Base-by-base conservation (phyloP, 2,113 vertebrate species). In the Carettochelys insculpta region DNA sequence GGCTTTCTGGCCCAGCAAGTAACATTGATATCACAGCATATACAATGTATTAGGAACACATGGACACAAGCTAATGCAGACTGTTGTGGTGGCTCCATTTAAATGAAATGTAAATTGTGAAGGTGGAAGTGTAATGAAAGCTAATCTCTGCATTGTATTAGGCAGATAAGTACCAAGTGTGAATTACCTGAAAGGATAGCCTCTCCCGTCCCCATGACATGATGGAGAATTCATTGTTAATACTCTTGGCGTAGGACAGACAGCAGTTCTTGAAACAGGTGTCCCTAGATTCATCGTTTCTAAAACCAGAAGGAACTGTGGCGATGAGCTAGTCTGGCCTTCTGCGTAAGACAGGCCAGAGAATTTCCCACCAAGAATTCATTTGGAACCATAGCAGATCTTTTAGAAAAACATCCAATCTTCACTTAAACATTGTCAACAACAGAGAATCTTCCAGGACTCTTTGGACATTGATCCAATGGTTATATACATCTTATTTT, bases 41-140 rank as follows among this genome's bases (percentile, higher is more conserved):
- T 43, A 10, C 6, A 1, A 24, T 3, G n/a, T 47, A 31, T 11
- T 4, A 3, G 75, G 34, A 89, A 58, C 86, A 51, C 22, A 78
- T 1, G 92, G 91, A 91, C 94, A 82, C 38, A 1, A 82, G 82
- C 90, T 92, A 45, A 1, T 7, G 78, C 92, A 91, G 95, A 79
- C 90, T 95, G 94, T 94, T 97, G 94, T 96, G 96, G 91, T 95
- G 96, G 85, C 93, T 86, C 51, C 83, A 58, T 93, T 45, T 78
- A 31, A 34, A 16, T 58, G 58, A 82, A 95, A 96, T 96, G 95
- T 93, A 95, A 95, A 95, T 95, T 8, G 78, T 86, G 93, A 53
- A 73, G 83, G 87, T 3, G 91, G 83, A 92, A 83, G 88, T 9
- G 52, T 80, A n/a, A 85, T 82, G 93, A 81, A 80, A 88, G 78